Conservation (phyloP, 2,113 vertebrate genomes). For the Anthoscopus minutus region DNA sequence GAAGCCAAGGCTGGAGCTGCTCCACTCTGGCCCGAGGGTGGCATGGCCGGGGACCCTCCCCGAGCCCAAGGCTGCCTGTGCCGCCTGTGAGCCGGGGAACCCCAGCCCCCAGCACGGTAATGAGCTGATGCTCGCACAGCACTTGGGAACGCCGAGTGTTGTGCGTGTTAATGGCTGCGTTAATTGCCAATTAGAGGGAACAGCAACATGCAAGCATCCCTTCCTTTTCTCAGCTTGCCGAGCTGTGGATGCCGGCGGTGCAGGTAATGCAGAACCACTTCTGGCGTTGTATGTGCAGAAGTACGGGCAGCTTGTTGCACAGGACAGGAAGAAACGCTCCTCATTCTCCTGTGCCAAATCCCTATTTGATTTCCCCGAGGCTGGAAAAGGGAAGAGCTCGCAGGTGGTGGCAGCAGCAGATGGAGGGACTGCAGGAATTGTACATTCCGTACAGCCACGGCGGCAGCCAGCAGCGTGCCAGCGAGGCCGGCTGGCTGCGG, state of each 20-base stretch:
- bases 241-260: not conserved
- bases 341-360: not conserved
- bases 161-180: not conserved
- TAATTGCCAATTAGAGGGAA: constrained; percentile 9
- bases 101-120: not conserved
- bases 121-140: not conserved
- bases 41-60: not conserved
- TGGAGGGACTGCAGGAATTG: not conserved
- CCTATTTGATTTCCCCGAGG: not conserved
- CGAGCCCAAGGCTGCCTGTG: not conserved
- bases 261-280: not conserved
- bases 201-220: fast-evolving
- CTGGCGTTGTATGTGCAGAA: fast-evolving
- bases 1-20: not conserved
- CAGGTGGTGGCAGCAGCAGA: constrained; percentile 4
- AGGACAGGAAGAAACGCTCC: not conserved
- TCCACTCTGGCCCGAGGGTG: not conserved
- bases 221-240: not conserved
- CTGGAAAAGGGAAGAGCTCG: not conserved
- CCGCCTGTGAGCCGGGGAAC: fast-evolving
- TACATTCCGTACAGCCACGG: not conserved
- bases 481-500: not conserved
- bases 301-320: too few relatives aligned
- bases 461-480: not conserved
- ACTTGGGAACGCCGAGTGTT: fast-evolving